Evolutionary conservation across 2,888 invertebrate genomes (phyloP).

Genomic region (Ophion ventricosus): DNA sequence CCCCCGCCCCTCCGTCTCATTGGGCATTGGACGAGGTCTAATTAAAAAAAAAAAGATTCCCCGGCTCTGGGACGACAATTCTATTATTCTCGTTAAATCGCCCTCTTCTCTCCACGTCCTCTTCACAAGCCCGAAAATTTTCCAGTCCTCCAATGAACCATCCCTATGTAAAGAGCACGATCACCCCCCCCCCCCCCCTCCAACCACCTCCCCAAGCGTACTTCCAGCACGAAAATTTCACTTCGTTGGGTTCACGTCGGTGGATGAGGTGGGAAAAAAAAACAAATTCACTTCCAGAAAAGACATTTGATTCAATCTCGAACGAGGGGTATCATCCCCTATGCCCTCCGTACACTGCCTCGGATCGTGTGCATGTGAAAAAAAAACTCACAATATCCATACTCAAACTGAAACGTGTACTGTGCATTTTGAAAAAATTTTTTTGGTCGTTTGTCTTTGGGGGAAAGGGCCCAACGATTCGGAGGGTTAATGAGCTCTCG

Average conservation of each 20-base stretch:
- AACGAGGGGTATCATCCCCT: neutral
- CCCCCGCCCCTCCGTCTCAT: conserved; percentile 6
- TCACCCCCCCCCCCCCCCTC: neutral
- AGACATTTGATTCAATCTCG: conserved; percentile 35
- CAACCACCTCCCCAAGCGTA: neutral
- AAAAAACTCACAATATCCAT: neutral
- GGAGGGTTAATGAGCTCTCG: neutral
- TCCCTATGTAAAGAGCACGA: conserved; percentile 3
- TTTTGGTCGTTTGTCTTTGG: neutral
- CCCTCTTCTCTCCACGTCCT: conserved; percentile 25
- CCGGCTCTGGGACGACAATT: conserved; percentile 23
- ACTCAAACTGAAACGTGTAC: neutral
- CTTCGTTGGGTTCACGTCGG: conserved; percentile 31
- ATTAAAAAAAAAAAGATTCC: conserved; percentile 46
- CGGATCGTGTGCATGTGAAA: neutral
- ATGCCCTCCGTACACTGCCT: neutral
- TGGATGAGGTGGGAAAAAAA: conserved; percentile 1
- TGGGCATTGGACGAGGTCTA: conserved; percentile 41
- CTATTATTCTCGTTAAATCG: conserved; percentile 53
- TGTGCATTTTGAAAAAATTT: neutral
- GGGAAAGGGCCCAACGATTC: neutral
- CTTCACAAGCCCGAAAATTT: conserved; percentile 51
- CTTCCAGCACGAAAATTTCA: conserved; percentile 49
- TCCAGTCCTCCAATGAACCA: conserved; percentile 29
- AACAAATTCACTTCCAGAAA: conserved; percentile 11